Base-by-base conservation (phyloP, 1,140 invertebrate species). In the Pteromalus puparum region DNA sequence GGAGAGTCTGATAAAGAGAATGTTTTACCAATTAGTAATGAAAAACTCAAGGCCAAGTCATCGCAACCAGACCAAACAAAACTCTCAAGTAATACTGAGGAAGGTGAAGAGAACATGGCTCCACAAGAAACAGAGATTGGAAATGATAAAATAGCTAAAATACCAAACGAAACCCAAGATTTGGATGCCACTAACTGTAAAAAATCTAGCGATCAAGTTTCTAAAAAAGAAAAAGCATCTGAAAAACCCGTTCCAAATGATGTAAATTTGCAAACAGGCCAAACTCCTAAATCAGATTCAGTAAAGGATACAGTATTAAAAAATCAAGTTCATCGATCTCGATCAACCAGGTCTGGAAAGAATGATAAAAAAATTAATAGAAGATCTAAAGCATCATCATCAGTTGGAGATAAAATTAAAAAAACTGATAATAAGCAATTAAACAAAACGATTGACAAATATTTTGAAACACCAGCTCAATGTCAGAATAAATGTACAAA, bases 1-100 rank as follows among this genome's bases (percentile, higher is more conserved):
- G 15, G 12, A 6, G 89, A 90, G 81, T 89, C 83, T 0, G 85
- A 90, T 75, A 90, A 90, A 61, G 89, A 90, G 61, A 90, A 90
- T 48, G 12, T 75, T 42, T 75, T 74, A 30, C 88, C 89, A 9
- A 12, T 1, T 0, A 83, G 78, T n/a, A 84, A 73, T 15, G 26
- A 7, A 0, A 89, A 87, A 77, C 75, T 81, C 2, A 89, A 87
- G 28, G 21, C 21, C 2, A 86, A 86, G 28, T 10, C 24, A n/a
- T 38, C 15, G 18, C 34, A 75, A 24, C 13, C 68, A 21, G 79
- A 77, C 13, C 18, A 18, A 28, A 24, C 21, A 34, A 87, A 86
- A 73, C 12, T 34, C 26, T 15, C 68, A 74, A 78, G 81, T 24
- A 70, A 3, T 75, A 80, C 76, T 68, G n/a, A 70, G 1, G 24